Percentiles rank a stretch among this genome's conserved stretches.
Conservation (phyloP, 2,888 invertebrate species). For the Epinotia ramella region DNA sequence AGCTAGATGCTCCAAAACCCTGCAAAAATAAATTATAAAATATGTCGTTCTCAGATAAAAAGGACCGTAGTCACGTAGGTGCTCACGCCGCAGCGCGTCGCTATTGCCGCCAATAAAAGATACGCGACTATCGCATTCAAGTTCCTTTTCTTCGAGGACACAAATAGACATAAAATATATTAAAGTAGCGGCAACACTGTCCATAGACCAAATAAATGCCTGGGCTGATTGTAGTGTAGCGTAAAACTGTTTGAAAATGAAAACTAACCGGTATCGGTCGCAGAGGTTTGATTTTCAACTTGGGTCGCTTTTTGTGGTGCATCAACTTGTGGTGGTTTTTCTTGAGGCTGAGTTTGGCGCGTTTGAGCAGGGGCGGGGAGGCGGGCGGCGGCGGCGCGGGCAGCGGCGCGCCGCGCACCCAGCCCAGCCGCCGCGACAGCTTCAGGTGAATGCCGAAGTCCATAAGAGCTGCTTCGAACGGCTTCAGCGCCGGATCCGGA, state of each 20-base stretch:
- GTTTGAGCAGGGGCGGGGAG: slow-evolving; percentile 66
- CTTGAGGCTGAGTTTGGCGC: slow-evolving; percentile 60
- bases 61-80: neutral
- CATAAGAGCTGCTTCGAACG: slow-evolving; percentile 65
- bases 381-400: slow-evolving; percentile 55
- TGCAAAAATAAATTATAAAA: slow-evolving; percentile 9
- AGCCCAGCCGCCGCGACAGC: slow-evolving; percentile 75
- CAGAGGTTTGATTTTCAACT: slow-evolving; percentile 14
- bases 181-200: too few relatives aligned
- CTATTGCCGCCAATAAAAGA: neutral
- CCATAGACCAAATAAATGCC: too few relatives aligned
- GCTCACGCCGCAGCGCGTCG: neutral
- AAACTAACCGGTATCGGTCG: slow-evolving; percentile 14
- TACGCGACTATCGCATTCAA: too few relatives aligned
- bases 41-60: neutral
- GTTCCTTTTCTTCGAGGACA: neutral
- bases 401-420: slow-evolving; percentile 60
- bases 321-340: slow-evolving; percentile 51
- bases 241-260: neutral
- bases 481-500: slow-evolving; percentile 54
- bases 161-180: too few relatives aligned
- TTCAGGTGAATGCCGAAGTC: slow-evolving; percentile 81
- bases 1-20: neutral
- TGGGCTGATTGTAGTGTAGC: neutral
- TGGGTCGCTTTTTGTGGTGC: slow-evolving; percentile 53